Percentiles rank a stretch among this genome's conserved stretches.
Conservation (phyloP, 2,113 vertebrate species). For the Grallaria varia region DNA sequence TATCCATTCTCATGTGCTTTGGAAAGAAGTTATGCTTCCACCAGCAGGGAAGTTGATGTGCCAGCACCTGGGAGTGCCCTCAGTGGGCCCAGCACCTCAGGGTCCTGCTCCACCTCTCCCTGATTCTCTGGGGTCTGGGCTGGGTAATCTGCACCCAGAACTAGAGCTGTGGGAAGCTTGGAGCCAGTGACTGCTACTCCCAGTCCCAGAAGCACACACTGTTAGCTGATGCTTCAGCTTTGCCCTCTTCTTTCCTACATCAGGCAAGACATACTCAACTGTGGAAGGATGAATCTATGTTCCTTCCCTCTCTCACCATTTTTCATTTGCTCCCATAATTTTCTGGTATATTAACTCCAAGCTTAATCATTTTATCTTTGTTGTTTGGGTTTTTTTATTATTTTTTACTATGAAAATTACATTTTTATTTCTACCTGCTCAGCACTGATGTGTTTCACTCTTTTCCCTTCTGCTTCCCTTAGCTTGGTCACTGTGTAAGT, state of each 20-base stretch:
- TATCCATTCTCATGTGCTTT: slow-evolving; percentile 32
- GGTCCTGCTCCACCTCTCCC: not conserved
- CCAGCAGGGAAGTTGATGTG: not conserved
- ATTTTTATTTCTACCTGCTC: slow-evolving; percentile 67
- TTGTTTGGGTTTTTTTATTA: not conserved
- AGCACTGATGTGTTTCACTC: slow-evolving; percentile 76
- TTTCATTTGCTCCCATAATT: slow-evolving; percentile 51
- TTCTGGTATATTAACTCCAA: slow-evolving; percentile 32
- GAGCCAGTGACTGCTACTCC: not conserved
- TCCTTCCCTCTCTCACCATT: slow-evolving; percentile 15
- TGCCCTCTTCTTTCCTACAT: not conserved
- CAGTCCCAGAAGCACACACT: not conserved
- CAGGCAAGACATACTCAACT: not conserved
- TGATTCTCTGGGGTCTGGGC: not conserved
- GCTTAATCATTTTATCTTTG: slow-evolving; percentile 19
- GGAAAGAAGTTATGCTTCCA: slow-evolving; percentile 5
- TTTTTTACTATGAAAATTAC: slow-evolving; percentile 53
- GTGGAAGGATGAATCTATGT: not conserved
- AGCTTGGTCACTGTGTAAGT: slow-evolving; percentile 99
- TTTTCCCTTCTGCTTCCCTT: slow-evolving; percentile 83
- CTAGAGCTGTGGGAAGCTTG: not conserved
- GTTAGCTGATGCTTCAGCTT: not conserved
- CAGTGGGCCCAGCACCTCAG: not conserved
- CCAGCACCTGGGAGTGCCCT: not conserved
- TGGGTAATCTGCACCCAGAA: not conserved